Conservation (phyloP, 2,797 vertebrate species). For the Oryzias sinensis region DNA sequence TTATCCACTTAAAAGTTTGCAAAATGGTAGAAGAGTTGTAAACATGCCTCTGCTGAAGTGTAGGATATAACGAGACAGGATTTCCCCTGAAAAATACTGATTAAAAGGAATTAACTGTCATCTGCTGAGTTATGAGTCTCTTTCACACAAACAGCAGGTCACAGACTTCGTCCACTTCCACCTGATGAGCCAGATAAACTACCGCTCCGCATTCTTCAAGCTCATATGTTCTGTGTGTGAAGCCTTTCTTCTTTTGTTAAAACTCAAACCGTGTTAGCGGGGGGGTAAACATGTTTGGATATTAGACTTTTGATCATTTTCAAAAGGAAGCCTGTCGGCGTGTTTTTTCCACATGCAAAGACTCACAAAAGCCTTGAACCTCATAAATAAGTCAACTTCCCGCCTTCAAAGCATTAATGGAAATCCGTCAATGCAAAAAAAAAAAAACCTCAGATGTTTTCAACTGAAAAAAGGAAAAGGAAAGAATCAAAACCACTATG, state of each 20-base stretch:
- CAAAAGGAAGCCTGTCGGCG: not conserved
- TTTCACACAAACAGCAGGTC: too few species aligned
- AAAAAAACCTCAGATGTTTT: not conserved
- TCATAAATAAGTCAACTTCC: not conserved
- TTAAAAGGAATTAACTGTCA: not conserved
- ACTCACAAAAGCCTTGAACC: not conserved
- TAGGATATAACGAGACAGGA: conserved; percentile 18
- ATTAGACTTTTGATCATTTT: not conserved
- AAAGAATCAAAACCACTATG: not conserved
- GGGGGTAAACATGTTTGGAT: not conserved
- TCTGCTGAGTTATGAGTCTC: too few species aligned
- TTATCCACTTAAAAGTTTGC: conserved; percentile 46
- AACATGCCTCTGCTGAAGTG: conserved; percentile 29
- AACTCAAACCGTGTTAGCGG: not conserved
- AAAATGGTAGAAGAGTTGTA: conserved; percentile 5
- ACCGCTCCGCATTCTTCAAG: too few species aligned
- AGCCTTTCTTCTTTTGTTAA: too few species aligned
- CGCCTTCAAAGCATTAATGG: not conserved
- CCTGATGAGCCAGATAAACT: too few species aligned
- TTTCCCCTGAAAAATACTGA: conserved; percentile 40
- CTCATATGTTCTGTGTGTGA: too few species aligned
- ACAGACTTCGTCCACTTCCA: too few species aligned
- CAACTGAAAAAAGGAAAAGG: not conserved
- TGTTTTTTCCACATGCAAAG: not conserved
- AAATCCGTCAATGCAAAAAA: not conserved